Percentiles rank a stretch among this genome's conserved stretches.
Conservation (phyloP, 1,140 invertebrate species). For the Paraescarpia echinospica region DNA sequence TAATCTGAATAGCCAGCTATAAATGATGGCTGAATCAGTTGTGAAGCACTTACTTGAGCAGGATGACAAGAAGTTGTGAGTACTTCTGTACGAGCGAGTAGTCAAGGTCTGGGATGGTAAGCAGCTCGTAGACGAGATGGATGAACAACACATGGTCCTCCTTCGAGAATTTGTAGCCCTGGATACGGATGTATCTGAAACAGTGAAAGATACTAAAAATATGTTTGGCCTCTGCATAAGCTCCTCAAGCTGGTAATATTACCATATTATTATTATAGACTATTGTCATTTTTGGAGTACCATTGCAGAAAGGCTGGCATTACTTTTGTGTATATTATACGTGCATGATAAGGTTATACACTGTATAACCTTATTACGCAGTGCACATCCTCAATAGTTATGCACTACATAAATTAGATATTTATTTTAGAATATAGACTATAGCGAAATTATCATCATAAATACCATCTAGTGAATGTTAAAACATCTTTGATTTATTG, state of each 20-base stretch:
- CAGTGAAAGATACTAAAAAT: not conserved
- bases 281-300: no score
- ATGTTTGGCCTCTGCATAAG: not conserved
- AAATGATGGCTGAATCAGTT: constrained; percentile 12
- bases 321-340: no score
- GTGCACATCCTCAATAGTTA: no score
- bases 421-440: no score
- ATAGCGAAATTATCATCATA: no score
- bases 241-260: not conserved
- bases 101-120: constrained; percentile 77
- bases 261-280: no score
- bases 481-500: no score
- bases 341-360: no score
- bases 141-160: constrained; percentile 86
- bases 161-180: constrained; percentile 85
- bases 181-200: constrained; percentile 73
- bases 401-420: no score
- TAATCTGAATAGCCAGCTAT: not conserved
- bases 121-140: constrained; percentile 78
- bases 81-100: constrained; percentile 72
- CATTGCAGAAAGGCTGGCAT: no score
- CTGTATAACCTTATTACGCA: no score
- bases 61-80: constrained; percentile 51
- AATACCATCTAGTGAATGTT: no score
- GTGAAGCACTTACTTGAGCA: constrained; percentile 58